phyloP scores from a whole-genome alignment of 2,113 vertebrate species.

The Festucalex cinctus region DNA sequence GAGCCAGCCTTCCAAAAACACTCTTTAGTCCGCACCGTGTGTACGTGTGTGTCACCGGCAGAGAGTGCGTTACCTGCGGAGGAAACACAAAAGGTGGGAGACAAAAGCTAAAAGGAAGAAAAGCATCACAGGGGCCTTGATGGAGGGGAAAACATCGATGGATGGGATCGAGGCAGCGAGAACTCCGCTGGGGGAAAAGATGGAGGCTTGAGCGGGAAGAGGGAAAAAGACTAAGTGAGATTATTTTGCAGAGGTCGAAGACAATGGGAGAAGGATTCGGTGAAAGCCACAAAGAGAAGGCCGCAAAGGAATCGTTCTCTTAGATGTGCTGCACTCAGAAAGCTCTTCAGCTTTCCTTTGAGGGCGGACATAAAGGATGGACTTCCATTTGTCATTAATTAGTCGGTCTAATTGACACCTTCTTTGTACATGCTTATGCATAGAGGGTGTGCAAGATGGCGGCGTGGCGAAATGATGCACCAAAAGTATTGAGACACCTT shows the following conservation, averaged over 20 bases:
- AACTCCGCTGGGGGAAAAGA: conserved; percentile 45
- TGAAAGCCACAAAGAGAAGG: conserved; percentile 52
- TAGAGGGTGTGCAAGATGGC: conserved; percentile 6
- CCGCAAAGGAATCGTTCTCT: not conserved
- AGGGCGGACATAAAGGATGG: conserved; percentile 26
- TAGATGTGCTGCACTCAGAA: conserved; percentile 20
- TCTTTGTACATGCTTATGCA: conserved; percentile 19
- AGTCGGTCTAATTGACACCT: conserved; percentile 20
- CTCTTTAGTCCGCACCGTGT: conserved; percentile 23
- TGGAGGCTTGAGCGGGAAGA: conserved; percentile 58
- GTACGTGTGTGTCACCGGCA: conserved; percentile 35
- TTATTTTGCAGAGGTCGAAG: conserved; percentile 65
- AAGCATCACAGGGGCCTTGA: conserved; percentile 61
- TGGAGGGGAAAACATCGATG: conserved; percentile 68
- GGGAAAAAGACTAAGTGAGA: conserved; percentile 63
- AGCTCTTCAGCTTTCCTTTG: conserved; percentile 38
- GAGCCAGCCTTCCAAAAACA: conserved; percentile 29
- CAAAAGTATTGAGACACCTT: too few species aligned
- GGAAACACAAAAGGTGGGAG: conserved; percentile 59
- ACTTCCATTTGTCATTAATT: conserved; percentile 29
- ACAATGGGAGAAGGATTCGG: conserved; percentile 60
- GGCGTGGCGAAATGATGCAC: not conserved
- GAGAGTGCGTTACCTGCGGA: conserved; percentile 56
- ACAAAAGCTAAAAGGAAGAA: conserved; percentile 65
- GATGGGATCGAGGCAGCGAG: conserved; percentile 40